These are phyloP conservation scores for Schrankia costaestrigalis DNA, from an alignment of 2,888 invertebrate genomes.

Conservation along the genomic window DNA sequence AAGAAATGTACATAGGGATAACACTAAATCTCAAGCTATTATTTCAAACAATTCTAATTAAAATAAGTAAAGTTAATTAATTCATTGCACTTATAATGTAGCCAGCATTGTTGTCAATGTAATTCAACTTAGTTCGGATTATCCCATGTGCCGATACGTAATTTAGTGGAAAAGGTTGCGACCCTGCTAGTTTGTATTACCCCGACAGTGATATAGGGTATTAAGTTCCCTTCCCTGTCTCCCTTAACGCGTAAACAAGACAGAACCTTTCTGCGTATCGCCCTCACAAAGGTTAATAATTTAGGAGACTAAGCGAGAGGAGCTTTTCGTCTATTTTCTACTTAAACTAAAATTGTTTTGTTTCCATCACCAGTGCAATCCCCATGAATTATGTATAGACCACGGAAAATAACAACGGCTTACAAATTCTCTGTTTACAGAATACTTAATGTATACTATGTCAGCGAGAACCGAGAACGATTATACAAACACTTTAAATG, in stretches of 20 bases:
- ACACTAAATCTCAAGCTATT: too few relatives aligned
- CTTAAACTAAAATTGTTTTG: slow-evolving; percentile 68
- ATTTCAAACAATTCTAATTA: background rate
- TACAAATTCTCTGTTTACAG: slow-evolving; percentile 33
- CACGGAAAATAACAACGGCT: slow-evolving; percentile 32
- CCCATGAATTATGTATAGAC: slow-evolving; percentile 47
- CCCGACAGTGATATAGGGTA: slow-evolving; percentile 79
- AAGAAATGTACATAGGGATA: background rate
- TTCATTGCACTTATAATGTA: slow-evolving; percentile 49
- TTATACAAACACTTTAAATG: too few relatives aligned
- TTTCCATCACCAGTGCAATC: slow-evolving; percentile 55
- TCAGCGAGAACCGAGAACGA: slow-evolving; percentile 14
- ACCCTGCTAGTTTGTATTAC: slow-evolving; percentile 77
- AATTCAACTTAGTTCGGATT: slow-evolving; percentile 72
- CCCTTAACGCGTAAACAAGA: slow-evolving; percentile 79
- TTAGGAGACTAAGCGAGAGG: slow-evolving; percentile 71
- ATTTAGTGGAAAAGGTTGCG: slow-evolving; percentile 79
- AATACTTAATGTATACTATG: slow-evolving; percentile 18
- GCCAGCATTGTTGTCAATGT: slow-evolving; percentile 51
- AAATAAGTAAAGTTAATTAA: slow-evolving; percentile 22
- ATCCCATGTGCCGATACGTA: slow-evolving; percentile 76
- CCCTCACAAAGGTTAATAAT: slow-evolving; percentile 77
- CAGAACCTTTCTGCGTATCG: slow-evolving; percentile 75
- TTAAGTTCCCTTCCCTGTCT: slow-evolving; percentile 76
- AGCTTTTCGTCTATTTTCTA: slow-evolving; percentile 64